Evolutionary conservation across 2,113 vertebrate species (phyloP), one percentile per base, ranked within the genome.

Genomic region (Ameiurus melas): DNA sequence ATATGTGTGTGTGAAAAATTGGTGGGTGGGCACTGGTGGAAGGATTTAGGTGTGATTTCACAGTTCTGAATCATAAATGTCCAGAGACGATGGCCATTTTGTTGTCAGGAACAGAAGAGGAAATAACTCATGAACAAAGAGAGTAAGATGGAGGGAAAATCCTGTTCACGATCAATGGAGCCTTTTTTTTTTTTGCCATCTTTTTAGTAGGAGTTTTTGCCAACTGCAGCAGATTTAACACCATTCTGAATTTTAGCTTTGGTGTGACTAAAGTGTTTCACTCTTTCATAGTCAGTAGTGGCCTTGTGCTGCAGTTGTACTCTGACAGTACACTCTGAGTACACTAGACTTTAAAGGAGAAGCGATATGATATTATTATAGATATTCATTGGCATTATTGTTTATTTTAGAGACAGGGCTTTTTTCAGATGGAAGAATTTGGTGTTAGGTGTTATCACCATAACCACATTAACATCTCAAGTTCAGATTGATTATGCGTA

Each of bases 51-150:
- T 87, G 73, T 51, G 82, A 89, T 87, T 83, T 84, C 55, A 84
- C 85, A 79, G 73, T 39, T 80, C 68, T 89, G 89, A 87, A 86
- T 87, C 85, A 89, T 47, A 80, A 68, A 85, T n/a, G 85, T 87
- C 80, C 64, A 25, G 60, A 78, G 60, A 89, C 51, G 39, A 62
- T 6, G 17, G 82, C 33, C 71, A 83, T 86, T 86, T 84, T 36
- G 19, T 84, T 57, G 79, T 43, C 25, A 22, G 51, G n/a, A n/a
- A 57, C 1, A 66, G 30, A 79, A 25, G 2, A 7, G 16, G 30
- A n/a, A 4, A n/a, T 17, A 58, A 39, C 19, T 27, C 25, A 83
- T 5, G 36, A 57, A 3, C 27, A 66, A 53, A 60, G 66, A 83
- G 8, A 55, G 30, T 27, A 51, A 51, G n/a, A 43, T 20, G n/a